Evolutionary conservation across 2,888 invertebrate species (phyloP).

Genomic region (Prosapia bicincta): DNA sequence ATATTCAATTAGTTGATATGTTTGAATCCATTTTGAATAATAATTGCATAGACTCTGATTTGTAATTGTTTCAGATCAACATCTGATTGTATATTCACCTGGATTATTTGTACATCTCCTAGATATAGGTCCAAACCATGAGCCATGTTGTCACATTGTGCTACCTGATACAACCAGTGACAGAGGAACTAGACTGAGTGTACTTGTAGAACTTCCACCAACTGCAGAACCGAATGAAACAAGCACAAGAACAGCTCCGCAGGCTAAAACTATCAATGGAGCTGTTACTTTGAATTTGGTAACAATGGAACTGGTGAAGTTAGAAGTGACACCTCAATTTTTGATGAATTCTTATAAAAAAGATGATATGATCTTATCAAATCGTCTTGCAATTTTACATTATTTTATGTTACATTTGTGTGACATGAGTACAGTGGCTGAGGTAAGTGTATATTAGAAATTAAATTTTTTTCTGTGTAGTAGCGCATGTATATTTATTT

Average conservation of each 20-base stretch:
- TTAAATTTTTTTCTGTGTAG: too few relatives aligned
- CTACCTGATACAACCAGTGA: conserved; percentile 36
- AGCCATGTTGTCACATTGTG: conserved; percentile 77
- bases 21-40: conserved; percentile 1
- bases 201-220: neutral
- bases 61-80: conserved; percentile 62
- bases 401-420: conserved; percentile 75
- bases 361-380: conserved; percentile 42
- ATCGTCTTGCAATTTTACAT: conserved; percentile 76
- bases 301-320: conserved; percentile 65
- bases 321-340: conserved; percentile 21
- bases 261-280: neutral
- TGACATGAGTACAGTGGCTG: conserved; percentile 69
- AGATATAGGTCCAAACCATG: conserved; percentile 79
- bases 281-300: conserved; percentile 56
- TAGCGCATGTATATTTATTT: too few relatives aligned
- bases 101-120: conserved; percentile 80
- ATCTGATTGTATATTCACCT: conserved; percentile 78
- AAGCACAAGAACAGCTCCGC: neutral
- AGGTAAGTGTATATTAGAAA: too few relatives aligned
- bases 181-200: neutral
- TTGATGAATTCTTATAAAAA: conserved; percentile 29
- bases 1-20: too few relatives aligned
- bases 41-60: too few relatives aligned
- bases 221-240: neutral